phyloP scores from a whole-genome alignment of 2,113 vertebrate species.

The Gallinago jamesoni region DNA sequence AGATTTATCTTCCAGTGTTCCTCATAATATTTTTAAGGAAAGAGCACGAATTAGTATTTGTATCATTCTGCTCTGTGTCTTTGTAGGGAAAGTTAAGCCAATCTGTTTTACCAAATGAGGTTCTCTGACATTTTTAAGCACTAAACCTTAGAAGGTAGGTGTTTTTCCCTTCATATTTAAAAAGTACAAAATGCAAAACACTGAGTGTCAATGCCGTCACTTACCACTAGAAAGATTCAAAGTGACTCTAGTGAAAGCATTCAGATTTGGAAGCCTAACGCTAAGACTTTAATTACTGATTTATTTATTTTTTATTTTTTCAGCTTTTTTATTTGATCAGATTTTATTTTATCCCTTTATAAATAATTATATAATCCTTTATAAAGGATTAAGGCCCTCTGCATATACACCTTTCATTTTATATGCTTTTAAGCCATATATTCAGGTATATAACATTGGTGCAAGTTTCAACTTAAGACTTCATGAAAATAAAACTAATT shows the following conservation, averaged over 20 bases:
- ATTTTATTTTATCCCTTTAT: too few relatives aligned
- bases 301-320: not conserved
- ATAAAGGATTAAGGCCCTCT: not conserved
- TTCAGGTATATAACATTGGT: not conserved
- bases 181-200: not conserved
- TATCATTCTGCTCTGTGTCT: not conserved
- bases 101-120: not conserved
- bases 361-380: too few relatives aligned
- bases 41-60: not conserved
- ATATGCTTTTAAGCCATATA: not conserved
- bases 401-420: not conserved
- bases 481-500: not conserved
- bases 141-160: not conserved
- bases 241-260: not conserved
- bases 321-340: not conserved
- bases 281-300: not conserved
- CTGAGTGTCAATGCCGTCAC: not conserved
- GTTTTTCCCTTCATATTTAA: not conserved
- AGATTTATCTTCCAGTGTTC: not conserved
- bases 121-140: not conserved
- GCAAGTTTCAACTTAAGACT: not conserved
- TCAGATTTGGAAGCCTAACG: not conserved
- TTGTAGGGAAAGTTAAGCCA: not conserved
- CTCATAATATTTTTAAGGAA: not conserved
- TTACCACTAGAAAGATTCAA: not conserved